These are phyloP conservation scores for Drosophila grimshawi DNA, from an alignment of 1,140 invertebrate genomes.

Conservation along the genomic window DNA sequence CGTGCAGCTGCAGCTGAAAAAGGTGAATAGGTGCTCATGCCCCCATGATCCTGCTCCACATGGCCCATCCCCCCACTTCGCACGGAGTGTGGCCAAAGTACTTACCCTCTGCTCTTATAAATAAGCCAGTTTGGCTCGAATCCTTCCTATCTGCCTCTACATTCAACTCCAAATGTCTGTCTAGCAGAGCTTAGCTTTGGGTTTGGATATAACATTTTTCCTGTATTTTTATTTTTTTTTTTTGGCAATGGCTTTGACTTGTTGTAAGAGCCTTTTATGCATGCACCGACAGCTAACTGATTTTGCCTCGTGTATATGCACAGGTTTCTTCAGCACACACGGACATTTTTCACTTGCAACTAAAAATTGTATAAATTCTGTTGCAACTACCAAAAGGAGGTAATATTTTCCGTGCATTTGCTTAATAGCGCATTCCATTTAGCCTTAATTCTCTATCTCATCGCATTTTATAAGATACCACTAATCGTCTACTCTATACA, in stretches of 20 bases:
- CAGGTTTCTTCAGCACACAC: neutral
- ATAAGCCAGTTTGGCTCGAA: slow-evolving; percentile 65
- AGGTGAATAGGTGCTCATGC: slow-evolving; percentile 57
- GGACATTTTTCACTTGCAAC: slow-evolving; percentile 34
- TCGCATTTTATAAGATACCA: neutral
- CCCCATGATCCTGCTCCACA: neutral
- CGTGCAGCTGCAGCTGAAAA: slow-evolving; percentile 63
- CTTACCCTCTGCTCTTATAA: slow-evolving; percentile 63
- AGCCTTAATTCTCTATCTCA: neutral
- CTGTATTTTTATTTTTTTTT: neutral
- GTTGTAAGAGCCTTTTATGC: slow-evolving; percentile 61
- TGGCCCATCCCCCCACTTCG: no score
- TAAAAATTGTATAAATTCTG: slow-evolving; percentile 37
- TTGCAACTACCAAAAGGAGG: slow-evolving; percentile 2
- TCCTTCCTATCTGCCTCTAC: slow-evolving; percentile 24
- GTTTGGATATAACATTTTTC: slow-evolving; percentile 6
- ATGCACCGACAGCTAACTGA: slow-evolving; percentile 56
- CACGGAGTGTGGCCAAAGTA: slow-evolving; percentile 61
- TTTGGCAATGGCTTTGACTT: slow-evolving; percentile 53
- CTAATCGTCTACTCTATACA: neutral
- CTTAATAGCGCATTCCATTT: slow-evolving; percentile 7
- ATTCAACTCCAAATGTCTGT: slow-evolving; percentile 39
- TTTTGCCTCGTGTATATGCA: slow-evolving; percentile 25
- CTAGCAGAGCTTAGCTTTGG: slow-evolving; percentile 33
- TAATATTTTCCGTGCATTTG: slow-evolving; percentile 19